Evolutionary conservation across 2,888 invertebrate genomes (phyloP).

Genomic region (Hyppa rectilinea): DNA sequence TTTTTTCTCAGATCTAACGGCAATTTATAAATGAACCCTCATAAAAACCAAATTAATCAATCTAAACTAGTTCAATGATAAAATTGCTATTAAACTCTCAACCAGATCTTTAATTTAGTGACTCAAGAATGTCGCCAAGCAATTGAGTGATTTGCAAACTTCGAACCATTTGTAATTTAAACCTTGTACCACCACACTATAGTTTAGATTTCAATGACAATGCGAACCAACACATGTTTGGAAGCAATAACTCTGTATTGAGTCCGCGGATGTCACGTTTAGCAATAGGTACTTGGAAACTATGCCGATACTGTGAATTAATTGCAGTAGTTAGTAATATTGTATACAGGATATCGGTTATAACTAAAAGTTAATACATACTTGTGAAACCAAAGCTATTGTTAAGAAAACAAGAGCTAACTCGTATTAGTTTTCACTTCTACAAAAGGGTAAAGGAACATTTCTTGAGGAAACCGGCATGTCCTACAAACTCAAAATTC

Average conservation of each 20-base stretch:
- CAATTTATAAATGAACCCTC: not conserved
- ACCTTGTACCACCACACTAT: conserved; percentile 7
- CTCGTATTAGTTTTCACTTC: not conserved
- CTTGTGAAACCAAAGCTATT: conserved; percentile 7
- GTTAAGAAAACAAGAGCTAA: not conserved
- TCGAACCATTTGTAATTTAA: not conserved
- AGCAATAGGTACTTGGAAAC: conserved; percentile 59
- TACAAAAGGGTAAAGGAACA: not conserved
- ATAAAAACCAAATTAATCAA: conserved; percentile 26
- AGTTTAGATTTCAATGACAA: conserved; percentile 16
- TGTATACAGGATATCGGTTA: conserved; percentile 40
- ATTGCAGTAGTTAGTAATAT: conserved; percentile 60
- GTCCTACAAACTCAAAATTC: not conserved
- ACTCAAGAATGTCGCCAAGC: conserved; percentile 45
- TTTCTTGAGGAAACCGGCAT: not conserved
- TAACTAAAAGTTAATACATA: conserved; percentile 19
- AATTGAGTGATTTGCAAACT: conserved; percentile 47
- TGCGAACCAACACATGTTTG: conserved; percentile 55
- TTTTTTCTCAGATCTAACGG: not conserved
- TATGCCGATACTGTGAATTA: conserved; percentile 64
- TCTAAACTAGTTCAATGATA: conserved; percentile 8
- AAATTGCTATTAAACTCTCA: conserved; percentile 40
- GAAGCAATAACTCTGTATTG: conserved; percentile 65
- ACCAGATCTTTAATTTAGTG: conserved; percentile 36
- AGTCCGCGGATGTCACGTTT: conserved; percentile 65